A percentile compares a stretch with the other conserved stretches of the same genome.
Conservation (phyloP, 2,113 vertebrate species). For the Illadopsis cleaveri region DNA sequence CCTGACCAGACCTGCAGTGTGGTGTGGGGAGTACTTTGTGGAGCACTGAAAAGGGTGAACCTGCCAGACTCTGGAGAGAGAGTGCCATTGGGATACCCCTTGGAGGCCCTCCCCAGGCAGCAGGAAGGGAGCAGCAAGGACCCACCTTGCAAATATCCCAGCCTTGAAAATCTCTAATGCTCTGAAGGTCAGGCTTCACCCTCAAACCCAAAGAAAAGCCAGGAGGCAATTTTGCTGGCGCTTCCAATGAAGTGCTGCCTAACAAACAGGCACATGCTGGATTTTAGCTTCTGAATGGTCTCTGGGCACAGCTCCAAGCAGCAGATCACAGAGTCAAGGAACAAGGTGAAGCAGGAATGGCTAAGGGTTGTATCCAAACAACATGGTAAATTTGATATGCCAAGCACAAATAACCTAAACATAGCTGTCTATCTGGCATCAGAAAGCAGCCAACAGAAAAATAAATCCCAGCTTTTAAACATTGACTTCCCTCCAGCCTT, state of each 20-base stretch:
- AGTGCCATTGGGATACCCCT: neutral
- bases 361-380: neutral
- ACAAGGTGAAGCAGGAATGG: neutral
- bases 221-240: neutral
- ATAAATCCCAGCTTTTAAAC: neutral
- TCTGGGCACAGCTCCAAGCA: neutral
- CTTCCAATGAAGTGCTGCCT: neutral
- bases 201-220: neutral
- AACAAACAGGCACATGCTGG: neutral
- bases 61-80: neutral
- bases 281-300: neutral
- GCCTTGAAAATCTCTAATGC: neutral
- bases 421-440: neutral
- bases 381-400: neutral
- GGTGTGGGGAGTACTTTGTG: neutral
- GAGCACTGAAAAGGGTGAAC: neutral
- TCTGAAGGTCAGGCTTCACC: neutral
- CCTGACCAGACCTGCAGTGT: neutral
- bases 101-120: neutral
- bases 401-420: constrained; percentile 4
- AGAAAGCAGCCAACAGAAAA: neutral
- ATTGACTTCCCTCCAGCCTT: neutral
- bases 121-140: neutral
- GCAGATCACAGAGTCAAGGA: neutral
- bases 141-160: neutral